Conservation (phyloP, 2,113 vertebrate genomes). For the Pagrus major region DNA sequence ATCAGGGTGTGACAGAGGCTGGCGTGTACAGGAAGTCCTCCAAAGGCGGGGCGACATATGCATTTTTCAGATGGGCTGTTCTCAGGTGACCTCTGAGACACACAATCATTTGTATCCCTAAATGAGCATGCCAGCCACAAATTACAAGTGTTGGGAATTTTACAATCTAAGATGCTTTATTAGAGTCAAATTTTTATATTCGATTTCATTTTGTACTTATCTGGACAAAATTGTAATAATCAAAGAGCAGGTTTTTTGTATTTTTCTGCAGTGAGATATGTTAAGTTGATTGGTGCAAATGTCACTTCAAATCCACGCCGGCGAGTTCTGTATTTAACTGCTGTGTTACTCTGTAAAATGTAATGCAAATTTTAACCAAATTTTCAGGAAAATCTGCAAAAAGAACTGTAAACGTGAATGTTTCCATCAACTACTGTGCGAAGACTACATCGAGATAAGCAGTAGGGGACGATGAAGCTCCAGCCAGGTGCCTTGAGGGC, state of each 20-base stretch:
- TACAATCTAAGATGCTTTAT: neutral
- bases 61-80: conserved; percentile 41
- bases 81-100: conserved; percentile 19
- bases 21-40: conserved; percentile 44
- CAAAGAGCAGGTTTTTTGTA: neutral
- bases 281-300: too few relatives aligned
- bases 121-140: neutral
- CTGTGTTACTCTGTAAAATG: too few relatives aligned
- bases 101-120: neutral
- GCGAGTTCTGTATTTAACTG: too few relatives aligned
- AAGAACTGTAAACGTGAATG: too few relatives aligned
- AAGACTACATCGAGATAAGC: too few relatives aligned
- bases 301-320: too few relatives aligned
- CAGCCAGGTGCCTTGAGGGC: too few relatives aligned
- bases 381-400: too few relatives aligned
- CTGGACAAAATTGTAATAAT: neutral
- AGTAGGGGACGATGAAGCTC: too few relatives aligned
- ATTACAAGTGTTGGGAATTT: neutral
- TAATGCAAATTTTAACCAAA: too few relatives aligned
- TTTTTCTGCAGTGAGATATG: neutral
- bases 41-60: conserved; percentile 11
- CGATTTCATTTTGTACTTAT: neutral
- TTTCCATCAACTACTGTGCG: too few relatives aligned
- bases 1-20: conserved; percentile 53
- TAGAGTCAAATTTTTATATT: neutral